These are phyloP conservation scores for Morone chrysops DNA, from an alignment of 2,113 vertebrate genomes.

Conservation along the genomic window DNA sequence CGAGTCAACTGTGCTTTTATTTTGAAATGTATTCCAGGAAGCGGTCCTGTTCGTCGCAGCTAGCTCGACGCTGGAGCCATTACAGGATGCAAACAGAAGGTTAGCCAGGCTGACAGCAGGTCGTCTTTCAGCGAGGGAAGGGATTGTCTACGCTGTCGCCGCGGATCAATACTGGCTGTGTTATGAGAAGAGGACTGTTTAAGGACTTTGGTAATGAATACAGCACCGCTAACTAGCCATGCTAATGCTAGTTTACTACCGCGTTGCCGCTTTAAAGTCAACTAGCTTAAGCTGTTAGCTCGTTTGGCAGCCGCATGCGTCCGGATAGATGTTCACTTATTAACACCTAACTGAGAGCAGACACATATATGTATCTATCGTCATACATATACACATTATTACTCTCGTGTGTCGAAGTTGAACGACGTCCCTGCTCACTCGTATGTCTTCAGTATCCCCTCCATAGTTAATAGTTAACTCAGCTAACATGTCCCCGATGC, in stretches of 20 bases:
- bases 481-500: no score
- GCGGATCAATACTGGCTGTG: constrained; percentile 31
- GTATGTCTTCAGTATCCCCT: background rate
- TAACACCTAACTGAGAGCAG: background rate
- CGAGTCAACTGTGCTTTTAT: constrained; percentile 1
- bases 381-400: no score
- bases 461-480: constrained; percentile 2
- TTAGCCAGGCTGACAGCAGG: constrained; percentile 40
- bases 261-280: background rate
- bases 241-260: constrained; percentile 24
- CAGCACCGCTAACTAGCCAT: background rate
- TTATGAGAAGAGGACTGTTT: constrained; percentile 67
- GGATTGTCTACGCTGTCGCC: background rate
- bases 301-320: background rate
- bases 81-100: constrained; percentile 53
- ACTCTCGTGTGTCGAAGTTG: background rate
- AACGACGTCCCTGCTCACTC: background rate
- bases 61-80: background rate
- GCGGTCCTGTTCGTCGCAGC: fast-evolving
- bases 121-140: background rate
- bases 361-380: no score
- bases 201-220: constrained; percentile 59
- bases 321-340: no score
- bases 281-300: constrained; percentile 59
- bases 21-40: constrained; percentile 22